Base-by-base conservation (phyloP, 2,888 invertebrate species). In the Axea sp. region DNA sequence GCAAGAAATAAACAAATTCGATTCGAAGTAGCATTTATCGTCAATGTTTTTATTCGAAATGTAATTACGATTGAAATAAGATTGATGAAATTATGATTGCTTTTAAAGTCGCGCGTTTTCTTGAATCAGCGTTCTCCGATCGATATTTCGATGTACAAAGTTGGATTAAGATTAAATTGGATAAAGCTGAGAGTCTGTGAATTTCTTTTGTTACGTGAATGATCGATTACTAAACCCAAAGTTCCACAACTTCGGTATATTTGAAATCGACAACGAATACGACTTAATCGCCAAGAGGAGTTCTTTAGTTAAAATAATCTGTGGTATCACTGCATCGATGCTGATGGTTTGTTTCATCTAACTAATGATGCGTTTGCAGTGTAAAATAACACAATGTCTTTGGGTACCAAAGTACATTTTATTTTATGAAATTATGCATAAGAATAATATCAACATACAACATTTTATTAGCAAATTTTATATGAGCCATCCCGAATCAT, bases 151-250 rank as follows among this genome's bases (percentile, higher is more conserved):
- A 33, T 39, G 19, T 30, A 28, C 14, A 7, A 14, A 57, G 43
- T 43, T 26, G 33, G 11, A 33, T 43, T 33, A 43, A 57, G 57
- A 43, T 57, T 33, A 33, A 57, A 57, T 43, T 31, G 24, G 43
- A 55, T 55, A 55, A 39, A 37, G 51, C 37, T 14, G 43, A 28
- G 22, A 39, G 28, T 14, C 15, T 11, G 33, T 7, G 35, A 59
- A 28, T 24, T 31, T 45, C 45, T 41, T 49, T 62, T 62, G 62
- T 62, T 11, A 22, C 19, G 19, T 39, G 47, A 60, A 39, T 60
- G 60, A 60, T 60, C 47, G 60, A 60, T 60, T 60, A 49, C 37
- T 49, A 62, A 49, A 62, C 41, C 49, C 49, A 28, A 47, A 59
- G 33, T 59, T 59, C 22, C 60, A 30, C 28, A 30, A 60, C 60